phyloP scores from a whole-genome alignment of 2,888 invertebrate species.

The Andrena marginata region DNA sequence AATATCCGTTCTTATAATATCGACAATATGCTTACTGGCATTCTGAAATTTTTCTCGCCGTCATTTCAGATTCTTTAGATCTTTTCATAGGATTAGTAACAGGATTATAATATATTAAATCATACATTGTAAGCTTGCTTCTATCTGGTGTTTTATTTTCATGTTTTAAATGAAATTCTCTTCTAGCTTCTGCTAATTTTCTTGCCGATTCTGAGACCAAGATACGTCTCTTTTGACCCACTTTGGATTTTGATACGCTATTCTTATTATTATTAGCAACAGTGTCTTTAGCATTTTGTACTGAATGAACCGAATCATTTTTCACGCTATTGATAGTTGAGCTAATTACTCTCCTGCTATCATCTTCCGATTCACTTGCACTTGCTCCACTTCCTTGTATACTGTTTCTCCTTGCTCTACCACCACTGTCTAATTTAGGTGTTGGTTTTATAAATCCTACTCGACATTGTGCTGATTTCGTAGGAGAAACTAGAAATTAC shows the following conservation, averaged over 20 bases:
- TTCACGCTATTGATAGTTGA: conserved; percentile 80
- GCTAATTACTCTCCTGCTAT: conserved; percentile 80
- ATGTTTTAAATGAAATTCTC: conserved; percentile 86
- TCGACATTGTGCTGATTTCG: conserved; percentile 87
- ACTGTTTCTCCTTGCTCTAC: conserved; percentile 88
- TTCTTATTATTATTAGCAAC: conserved; percentile 27
- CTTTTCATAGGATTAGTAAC: conserved; percentile 89
- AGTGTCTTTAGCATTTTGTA: conserved; percentile 80
- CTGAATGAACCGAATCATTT: conserved; percentile 86
- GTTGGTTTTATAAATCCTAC: conserved; percentile 89
- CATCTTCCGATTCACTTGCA: conserved; percentile 90
- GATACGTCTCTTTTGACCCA: conserved; percentile 76
- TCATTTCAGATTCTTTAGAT: conserved; percentile 58
- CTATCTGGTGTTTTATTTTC: conserved; percentile 87
- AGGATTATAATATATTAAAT: conserved; percentile 97
- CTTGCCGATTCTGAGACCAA: conserved; percentile 85
- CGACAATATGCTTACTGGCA: conserved; percentile 75
- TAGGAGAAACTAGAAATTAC: conserved; percentile 85
- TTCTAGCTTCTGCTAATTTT: conserved; percentile 86
- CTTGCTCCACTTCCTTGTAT: conserved; percentile 85
- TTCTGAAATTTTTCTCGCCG: conserved; percentile 62
- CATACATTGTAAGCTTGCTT: conserved; percentile 93
- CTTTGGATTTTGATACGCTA: conserved; percentile 50
- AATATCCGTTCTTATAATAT: neutral
- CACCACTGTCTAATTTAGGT: conserved; percentile 87